These are phyloP conservation scores for Ennomos erosarius DNA, from an alignment of 2,888 invertebrate genomes.

Conservation along the genomic window DNA sequence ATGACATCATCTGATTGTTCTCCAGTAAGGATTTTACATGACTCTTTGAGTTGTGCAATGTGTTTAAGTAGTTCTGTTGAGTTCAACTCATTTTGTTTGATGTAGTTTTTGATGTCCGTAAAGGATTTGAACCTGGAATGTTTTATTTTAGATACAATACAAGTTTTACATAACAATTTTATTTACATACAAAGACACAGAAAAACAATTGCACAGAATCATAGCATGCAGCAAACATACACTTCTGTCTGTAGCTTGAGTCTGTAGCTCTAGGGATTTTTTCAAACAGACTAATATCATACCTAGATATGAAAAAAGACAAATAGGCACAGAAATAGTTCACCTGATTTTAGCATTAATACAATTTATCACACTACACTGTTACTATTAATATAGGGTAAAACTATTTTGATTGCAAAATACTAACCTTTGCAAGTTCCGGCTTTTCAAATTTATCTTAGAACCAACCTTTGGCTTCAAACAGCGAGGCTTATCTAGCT, in stretches of 20 bases:
- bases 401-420: neutral
- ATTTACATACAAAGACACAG: too few species aligned
- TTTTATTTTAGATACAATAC: neutral
- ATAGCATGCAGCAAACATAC: too few species aligned
- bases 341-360: too few species aligned
- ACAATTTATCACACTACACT: too few species aligned
- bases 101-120: conserved; percentile 74
- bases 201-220: too few species aligned
- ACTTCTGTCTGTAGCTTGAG: too few species aligned
- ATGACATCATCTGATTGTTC: conserved; percentile 85
- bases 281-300: too few species aligned
- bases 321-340: too few species aligned
- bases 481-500: conserved; percentile 76
- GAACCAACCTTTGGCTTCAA: conserved; percentile 61
- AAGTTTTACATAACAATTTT: too few species aligned
- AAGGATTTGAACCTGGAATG: conserved; percentile 77
- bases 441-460: conserved; percentile 48
- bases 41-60: conserved; percentile 60
- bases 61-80: conserved; percentile 63
- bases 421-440: conserved; percentile 64
- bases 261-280: too few species aligned
- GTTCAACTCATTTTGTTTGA: conserved; percentile 67
- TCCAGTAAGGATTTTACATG: conserved; percentile 73
- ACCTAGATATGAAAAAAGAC: too few species aligned
- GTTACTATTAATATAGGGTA: too few species aligned